A percentile compares a stretch with the other conserved stretches of the same genome.
These are phyloP conservation scores for Stenolophus ochropezus DNA, from an alignment of 2,888 invertebrate genomes.

Conservation along the genomic window DNA sequence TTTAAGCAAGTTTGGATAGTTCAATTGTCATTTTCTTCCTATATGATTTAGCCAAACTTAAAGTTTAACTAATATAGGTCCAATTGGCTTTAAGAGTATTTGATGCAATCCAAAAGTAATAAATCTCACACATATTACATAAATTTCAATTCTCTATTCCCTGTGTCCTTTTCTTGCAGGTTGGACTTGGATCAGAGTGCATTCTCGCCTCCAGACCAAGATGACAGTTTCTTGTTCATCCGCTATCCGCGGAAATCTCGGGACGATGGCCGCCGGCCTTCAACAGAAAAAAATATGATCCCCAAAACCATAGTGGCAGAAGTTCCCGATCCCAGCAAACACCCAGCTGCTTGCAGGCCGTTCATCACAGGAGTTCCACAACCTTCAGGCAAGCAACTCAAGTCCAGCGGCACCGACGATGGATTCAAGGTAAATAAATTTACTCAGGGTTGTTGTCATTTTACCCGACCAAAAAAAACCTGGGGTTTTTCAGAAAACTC, in stretches of 20 bases:
- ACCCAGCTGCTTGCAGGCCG: conserved; percentile 82
- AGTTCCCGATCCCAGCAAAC: conserved; percentile 70
- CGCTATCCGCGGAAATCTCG: conserved; percentile 63
- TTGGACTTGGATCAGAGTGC: conserved; percentile 77
- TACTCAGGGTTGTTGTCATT: no score
- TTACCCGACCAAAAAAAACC: no score
- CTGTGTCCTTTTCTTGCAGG: conserved; percentile 69
- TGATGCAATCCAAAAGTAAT: neutral
- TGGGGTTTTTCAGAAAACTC: no score
- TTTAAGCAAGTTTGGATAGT: no score
- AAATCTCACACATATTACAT: no score
- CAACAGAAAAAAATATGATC: conserved; percentile 38
- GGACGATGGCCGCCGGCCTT: conserved; percentile 45
- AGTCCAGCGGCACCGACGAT: conserved; percentile 82
- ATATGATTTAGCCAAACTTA: no score
- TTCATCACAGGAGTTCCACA: conserved; percentile 71
- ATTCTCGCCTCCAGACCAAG: conserved; percentile 84
- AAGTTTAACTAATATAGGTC: neutral
- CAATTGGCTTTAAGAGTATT: neutral
- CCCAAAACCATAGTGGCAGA: conserved; percentile 9
- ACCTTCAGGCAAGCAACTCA: conserved; percentile 68
- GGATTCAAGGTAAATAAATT: conserved; percentile 74
- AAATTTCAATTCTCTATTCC: neutral
- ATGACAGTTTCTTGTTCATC: conserved; percentile 84
- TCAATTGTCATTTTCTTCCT: no score